Conservation (phyloP, 1,140 invertebrate genomes). For the Drosophila kepulauana region DNA sequence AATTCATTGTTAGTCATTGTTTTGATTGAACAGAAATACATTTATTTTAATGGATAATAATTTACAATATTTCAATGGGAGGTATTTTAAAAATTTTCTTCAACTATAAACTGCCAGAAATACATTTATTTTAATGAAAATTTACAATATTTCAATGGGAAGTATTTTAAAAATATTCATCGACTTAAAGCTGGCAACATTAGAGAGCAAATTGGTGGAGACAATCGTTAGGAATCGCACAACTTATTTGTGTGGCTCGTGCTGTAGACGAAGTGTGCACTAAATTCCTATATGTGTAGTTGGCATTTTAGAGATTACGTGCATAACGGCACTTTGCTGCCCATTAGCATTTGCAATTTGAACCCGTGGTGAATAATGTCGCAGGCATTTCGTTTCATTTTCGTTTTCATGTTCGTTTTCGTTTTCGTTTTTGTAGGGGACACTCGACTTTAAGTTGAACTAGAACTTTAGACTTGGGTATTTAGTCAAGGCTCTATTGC, state of each 20-base stretch:
- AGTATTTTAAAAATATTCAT: no score
- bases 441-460: constrained; percentile 55
- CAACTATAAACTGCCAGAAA: no score
- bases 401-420: background rate
- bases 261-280: background rate
- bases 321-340: constrained; percentile 67
- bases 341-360: constrained; percentile 64
- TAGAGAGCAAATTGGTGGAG: no score
- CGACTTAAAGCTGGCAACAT: no score
- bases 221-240: background rate
- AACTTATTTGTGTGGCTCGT: constrained; percentile 1
- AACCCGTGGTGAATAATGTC: constrained; percentile 49
- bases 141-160: no score
- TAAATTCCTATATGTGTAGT: constrained; percentile 14
- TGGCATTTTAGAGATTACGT: constrained; percentile 53
- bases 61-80: no score
- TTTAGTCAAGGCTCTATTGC: constrained; percentile 9
- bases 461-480: constrained; percentile 23
- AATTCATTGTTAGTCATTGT: no score
- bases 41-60: no score
- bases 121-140: no score
- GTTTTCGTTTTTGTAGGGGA: background rate
- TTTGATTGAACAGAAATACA: no score
- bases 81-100: no score
- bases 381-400: constrained; percentile 34